Conservation (phyloP, 2,113 vertebrate species). For the Lethenteron camtschaticum region DNA sequence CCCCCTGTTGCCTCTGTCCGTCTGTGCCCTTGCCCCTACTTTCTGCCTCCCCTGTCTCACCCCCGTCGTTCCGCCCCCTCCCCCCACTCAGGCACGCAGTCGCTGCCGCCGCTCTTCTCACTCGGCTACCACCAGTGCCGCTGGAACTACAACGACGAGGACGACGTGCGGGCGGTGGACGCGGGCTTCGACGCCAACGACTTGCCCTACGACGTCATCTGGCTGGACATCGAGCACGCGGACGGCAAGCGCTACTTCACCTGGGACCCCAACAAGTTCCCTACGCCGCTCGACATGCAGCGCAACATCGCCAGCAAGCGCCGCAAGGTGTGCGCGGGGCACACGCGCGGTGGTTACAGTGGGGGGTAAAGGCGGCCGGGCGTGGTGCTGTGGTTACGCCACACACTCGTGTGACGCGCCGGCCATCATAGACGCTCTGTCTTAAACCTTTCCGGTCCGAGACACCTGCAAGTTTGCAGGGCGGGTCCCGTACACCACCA, state of each 20-base stretch:
- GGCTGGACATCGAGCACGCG: constrained; percentile 81
- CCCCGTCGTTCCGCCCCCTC: background rate
- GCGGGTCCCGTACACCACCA: too few species aligned
- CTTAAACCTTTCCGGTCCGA: too few species aligned
- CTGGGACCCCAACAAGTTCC: constrained; percentile 64
- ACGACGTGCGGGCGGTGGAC: constrained; percentile 46
- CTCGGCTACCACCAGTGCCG: constrained; percentile 78
- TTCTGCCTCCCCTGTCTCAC: background rate
- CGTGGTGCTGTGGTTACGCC: too few species aligned
- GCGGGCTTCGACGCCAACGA: constrained; percentile 50
- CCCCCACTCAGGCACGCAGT: constrained; percentile 45
- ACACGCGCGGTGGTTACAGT: background rate
- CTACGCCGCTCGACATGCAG: constrained; percentile 42
- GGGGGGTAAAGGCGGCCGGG: too few species aligned
- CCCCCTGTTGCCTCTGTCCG: background rate
- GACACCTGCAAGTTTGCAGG: too few species aligned
- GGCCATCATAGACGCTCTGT: too few species aligned
- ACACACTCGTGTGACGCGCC: too few species aligned
- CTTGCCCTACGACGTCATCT: constrained; percentile 64
- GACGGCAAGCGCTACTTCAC: constrained; percentile 90
- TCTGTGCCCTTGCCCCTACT: background rate
- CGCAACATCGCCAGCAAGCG: constrained; percentile 35
- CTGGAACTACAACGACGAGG: constrained; percentile 88
- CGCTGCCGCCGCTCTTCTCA: constrained; percentile 49
- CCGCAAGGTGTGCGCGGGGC: constrained; percentile 30